A percentile compares a stretch with the other conserved stretches of the same genome.
phyloP scores from a whole-genome alignment of 2,888 invertebrate genomes.

The Antitype chi region DNA sequence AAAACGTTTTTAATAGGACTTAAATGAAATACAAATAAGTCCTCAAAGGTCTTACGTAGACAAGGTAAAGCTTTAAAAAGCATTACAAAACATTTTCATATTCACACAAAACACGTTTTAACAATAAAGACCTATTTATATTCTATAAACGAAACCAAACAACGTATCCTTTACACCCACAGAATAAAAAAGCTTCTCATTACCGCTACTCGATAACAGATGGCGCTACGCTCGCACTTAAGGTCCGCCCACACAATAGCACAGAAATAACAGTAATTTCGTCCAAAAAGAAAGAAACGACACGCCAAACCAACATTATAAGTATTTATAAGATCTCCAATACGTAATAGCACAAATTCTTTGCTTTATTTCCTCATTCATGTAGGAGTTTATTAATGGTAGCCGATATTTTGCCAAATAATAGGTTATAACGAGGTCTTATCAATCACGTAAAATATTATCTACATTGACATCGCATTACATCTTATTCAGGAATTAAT shows the following conservation, averaged over 20 bases:
- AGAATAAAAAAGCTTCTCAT: conserved; percentile 53
- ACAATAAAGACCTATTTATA: conserved; percentile 55
- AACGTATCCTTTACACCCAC: conserved; percentile 38
- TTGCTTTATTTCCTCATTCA: conserved; percentile 37
- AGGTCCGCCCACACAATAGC: conserved; percentile 35
- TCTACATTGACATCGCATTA: conserved; percentile 51
- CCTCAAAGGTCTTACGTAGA: neutral
- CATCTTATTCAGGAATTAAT: conserved; percentile 60
- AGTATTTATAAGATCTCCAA: conserved; percentile 61
- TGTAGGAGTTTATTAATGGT: conserved; percentile 52
- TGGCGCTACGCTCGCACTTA: conserved; percentile 74
- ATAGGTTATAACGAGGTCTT: conserved; percentile 32
- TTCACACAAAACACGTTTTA: conserved; percentile 42
- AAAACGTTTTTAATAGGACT: neutral
- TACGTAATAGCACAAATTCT: conserved; percentile 50
- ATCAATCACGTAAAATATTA: conserved; percentile 49
- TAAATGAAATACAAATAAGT: conserved; percentile 34
- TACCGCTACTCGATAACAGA: conserved; percentile 79
- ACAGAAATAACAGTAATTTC: conserved; percentile 25
- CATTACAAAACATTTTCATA: conserved; percentile 43
- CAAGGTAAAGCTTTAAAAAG: conserved; percentile 28
- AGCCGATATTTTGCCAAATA: conserved; percentile 39
- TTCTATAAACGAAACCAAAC: conserved; percentile 60
- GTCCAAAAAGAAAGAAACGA: conserved; percentile 36
- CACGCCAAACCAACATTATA: conserved; percentile 56